phyloP scores from a whole-genome alignment of 2,113 vertebrate species.

The Eubucco bourcierii region DNA sequence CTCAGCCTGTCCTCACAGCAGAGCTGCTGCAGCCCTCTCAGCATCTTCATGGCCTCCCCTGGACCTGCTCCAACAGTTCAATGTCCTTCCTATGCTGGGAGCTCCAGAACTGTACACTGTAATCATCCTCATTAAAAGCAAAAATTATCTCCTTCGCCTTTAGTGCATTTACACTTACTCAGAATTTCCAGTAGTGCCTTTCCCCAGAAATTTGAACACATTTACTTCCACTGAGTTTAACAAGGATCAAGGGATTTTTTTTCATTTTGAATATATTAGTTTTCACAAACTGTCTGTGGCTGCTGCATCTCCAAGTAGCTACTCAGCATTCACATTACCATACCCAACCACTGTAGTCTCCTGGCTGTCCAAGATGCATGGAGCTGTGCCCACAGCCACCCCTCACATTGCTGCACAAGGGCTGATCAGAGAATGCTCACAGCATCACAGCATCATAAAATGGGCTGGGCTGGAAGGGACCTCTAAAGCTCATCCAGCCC shows the following conservation, averaged over 20 bases:
- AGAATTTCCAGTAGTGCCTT: not conserved
- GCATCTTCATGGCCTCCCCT: no score
- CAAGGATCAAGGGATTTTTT: not conserved
- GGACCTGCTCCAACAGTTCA: no score
- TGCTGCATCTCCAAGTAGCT: not conserved
- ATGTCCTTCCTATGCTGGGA: no score
- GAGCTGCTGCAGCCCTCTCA: no score
- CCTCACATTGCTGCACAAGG: not conserved
- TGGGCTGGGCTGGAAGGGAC: no score
- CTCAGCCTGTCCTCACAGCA: no score
- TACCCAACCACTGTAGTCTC: not conserved
- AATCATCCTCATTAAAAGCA: not conserved
- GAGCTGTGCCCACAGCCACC: rapidly evolving
- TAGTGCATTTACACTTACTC: not conserved
- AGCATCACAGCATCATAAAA: no score
- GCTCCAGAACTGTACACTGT: no score
- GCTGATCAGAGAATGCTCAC: rapidly evolving
- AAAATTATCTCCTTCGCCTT: not conserved
- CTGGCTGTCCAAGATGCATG: rapidly evolving
- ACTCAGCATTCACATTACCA: not conserved
- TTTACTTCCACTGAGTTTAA: not conserved
- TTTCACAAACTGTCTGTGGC: not conserved
- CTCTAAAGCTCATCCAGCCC: no score
- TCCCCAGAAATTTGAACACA: not conserved
- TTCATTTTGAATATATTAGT: not conserved